Evolutionary conservation across 2,797 vertebrate species (phyloP).

Genomic region (Neopelma chrysocephalum): DNA sequence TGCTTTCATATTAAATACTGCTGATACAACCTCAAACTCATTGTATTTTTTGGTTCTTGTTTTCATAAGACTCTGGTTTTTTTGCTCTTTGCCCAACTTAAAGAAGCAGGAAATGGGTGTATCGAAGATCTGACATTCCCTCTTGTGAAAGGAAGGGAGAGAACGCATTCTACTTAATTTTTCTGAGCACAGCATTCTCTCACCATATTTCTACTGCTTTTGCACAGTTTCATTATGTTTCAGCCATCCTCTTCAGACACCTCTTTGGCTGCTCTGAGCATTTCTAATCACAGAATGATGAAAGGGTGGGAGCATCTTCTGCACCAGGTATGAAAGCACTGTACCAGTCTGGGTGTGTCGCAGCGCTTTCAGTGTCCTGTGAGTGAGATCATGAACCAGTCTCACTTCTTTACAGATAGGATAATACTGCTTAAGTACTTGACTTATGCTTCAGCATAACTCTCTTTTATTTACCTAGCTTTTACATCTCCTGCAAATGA

Average conservation of each 20-base stretch:
- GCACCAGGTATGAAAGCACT: background rate
- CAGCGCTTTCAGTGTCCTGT: background rate
- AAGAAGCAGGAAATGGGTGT: slow-evolving; percentile 47
- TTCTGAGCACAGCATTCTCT: background rate
- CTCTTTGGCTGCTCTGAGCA: background rate
- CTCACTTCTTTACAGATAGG: background rate
- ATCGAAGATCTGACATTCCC: slow-evolving; percentile 42
- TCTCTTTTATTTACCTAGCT: background rate
- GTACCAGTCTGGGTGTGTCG: background rate
- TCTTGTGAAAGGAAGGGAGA: slow-evolving; percentile 49
- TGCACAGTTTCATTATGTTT: background rate
- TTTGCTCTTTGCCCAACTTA: background rate
- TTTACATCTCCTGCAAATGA: background rate
- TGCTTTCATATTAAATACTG: background rate
- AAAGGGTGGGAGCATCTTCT: background rate
- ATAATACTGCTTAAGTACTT: background rate
- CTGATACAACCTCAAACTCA: background rate
- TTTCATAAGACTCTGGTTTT: background rate
- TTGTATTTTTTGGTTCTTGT: slow-evolving; percentile 28
- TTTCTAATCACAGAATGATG: background rate
- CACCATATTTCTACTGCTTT: background rate
- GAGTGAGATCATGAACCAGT: background rate
- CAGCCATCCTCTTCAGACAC: background rate
- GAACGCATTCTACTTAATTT: background rate
- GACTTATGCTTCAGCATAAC: background rate